Percentiles rank a stretch among this genome's conserved stretches.
Evolutionary conservation across 1,140 invertebrate species (phyloP).

Genomic region (Doryteuthis pealeii): DNA sequence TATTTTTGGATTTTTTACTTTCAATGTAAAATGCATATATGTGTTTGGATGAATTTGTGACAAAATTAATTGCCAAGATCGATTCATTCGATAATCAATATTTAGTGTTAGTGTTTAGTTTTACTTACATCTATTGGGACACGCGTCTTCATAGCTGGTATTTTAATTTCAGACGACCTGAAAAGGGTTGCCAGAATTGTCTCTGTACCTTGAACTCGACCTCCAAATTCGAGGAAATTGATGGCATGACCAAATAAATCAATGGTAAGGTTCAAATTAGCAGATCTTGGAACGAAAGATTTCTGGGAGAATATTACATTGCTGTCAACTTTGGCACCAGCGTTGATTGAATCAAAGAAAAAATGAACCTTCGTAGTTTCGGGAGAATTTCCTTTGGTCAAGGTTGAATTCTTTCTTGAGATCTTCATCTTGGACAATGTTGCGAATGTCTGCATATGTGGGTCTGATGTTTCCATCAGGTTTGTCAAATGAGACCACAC

Average conservation of each 20-base stretch:
- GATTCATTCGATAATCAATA: too few species aligned
- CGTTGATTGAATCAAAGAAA: conserved; percentile 48
- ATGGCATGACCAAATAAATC: conserved; percentile 83
- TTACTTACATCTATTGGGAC: too few species aligned
- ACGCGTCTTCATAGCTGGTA: too few species aligned
- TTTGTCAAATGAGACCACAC: conserved; percentile 91
- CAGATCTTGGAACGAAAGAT: conserved; percentile 81
- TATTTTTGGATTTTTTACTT: too few species aligned
- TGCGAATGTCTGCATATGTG: conserved; percentile 81
- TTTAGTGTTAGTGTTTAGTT: too few species aligned
- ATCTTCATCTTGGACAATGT: conserved; percentile 74
- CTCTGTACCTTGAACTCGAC: conserved; percentile 84
- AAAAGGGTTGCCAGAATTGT: conserved; percentile 79
- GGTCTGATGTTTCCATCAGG: conserved; percentile 79
- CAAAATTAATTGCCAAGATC: too few species aligned
- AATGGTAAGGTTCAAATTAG: conserved; percentile 77
- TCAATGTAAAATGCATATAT: too few species aligned
- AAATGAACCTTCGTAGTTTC: conserved; percentile 71
- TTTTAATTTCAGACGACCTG: conserved; percentile 49
- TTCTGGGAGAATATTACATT: conserved; percentile 83
- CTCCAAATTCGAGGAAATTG: conserved; percentile 82
- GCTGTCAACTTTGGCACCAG: conserved; percentile 48
- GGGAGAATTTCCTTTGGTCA: conserved; percentile 82
- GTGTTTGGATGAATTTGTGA: too few species aligned
- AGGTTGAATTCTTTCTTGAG: conserved; percentile 75